phyloP scores from a whole-genome alignment of 2,113 vertebrate species.

The Rousettus leschenaultii region DNA sequence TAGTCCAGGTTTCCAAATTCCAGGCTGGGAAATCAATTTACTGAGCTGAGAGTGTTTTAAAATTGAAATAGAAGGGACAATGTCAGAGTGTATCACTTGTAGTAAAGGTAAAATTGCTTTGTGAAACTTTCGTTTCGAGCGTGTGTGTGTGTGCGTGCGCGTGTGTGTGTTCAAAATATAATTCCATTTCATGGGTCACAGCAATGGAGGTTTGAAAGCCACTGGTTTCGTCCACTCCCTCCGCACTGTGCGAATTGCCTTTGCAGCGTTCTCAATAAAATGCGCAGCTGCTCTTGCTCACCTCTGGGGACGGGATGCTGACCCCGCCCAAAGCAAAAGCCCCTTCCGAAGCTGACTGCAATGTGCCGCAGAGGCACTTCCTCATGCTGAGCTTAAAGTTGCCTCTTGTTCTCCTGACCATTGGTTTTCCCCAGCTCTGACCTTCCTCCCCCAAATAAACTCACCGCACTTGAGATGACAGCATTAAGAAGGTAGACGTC shows the following conservation, averaged over 20 bases:
- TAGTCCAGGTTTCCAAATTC: slow-evolving; percentile 10
- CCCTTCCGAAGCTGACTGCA: not conserved
- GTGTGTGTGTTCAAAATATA: not conserved
- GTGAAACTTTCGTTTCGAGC: slow-evolving; percentile 25
- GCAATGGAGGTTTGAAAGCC: not conserved
- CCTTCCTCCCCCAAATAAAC: not conserved
- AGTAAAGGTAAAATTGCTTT: slow-evolving; percentile 59
- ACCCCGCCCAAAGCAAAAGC: not conserved
- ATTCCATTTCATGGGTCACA: not conserved
- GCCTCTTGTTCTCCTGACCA: not conserved
- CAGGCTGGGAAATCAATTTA: slow-evolving; percentile 57
- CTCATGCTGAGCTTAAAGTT: not conserved
- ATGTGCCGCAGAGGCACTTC: not conserved
- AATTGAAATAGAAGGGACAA: slow-evolving; percentile 46
- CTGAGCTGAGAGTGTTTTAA: slow-evolving; percentile 55
- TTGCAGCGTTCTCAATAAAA: not conserved
- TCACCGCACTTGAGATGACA: not conserved
- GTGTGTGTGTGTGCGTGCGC: not conserved
- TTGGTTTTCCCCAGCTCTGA: not conserved
- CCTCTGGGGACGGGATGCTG: fast-evolving
- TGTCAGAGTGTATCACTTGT: slow-evolving; percentile 12
- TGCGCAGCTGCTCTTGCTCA: not conserved
- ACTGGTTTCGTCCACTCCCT: not conserved
- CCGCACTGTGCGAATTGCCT: not conserved
- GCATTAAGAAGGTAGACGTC: not conserved